Evolutionary conservation across 2,888 invertebrate genomes (phyloP), one percentile per base, ranked within the genome.

Genomic region (Clepsis dumicolana): DNA sequence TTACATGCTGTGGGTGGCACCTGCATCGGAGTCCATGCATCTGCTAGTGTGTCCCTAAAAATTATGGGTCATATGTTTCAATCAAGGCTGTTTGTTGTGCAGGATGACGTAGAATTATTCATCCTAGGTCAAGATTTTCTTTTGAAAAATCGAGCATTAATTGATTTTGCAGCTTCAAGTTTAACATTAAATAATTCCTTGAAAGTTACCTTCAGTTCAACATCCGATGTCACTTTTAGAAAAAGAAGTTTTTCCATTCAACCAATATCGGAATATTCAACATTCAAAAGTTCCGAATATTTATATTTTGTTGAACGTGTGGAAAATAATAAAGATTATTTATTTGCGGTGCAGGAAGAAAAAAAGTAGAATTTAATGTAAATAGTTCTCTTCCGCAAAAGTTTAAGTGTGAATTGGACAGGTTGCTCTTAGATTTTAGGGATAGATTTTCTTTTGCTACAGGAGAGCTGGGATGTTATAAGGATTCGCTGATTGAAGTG

Each of bases 51-150:
- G 3, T 35, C 35, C 2, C 3, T 35, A 10, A 12, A 12, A 35
- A 12, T 35, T 1, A 35, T 8, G 12, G 14, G 12, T 14, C 12
- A 0, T 35, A 12, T 10, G 3, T 10, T 35, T 10, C 8, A 35
- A 29, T 1, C 12, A 35, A 35, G 12, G 35, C 12, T 35, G 35
- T 12, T 35, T 10, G 35, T 1, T 3, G 14, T 35, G 10, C 12
- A 1, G 0, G 35, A 35, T 10, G 3, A 8, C 3, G 10, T 14
- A 0, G 16, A 16, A 16, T 18, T 18, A 8, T 8, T 44, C 2
- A 44, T 44, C 5, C 44, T 44, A 8, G 48, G 48, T n/a, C 21
- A 21, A 21, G 48, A 50, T 21, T 50, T 50, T 50, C 24, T 50
- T 12, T 12, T 8, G 1, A 8, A 12, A 8, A 21, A 21, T 50